Base-by-base conservation (phyloP, 2,113 vertebrate genomes). In the Diphyllodes magnificus region DNA sequence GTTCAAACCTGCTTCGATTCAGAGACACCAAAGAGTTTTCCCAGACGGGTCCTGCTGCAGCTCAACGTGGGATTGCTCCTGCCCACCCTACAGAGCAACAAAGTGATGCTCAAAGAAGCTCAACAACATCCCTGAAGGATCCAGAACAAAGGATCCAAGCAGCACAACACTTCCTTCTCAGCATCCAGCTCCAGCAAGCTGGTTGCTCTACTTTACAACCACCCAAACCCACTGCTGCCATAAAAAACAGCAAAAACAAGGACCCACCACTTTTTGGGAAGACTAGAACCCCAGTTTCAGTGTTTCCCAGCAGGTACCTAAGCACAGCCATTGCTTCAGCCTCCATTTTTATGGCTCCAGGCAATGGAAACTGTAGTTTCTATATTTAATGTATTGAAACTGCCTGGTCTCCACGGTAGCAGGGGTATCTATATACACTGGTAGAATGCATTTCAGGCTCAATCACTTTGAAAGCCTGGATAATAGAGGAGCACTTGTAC, bases 401-500 rank as follows among this genome's bases (percentile, higher is more conserved):
- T 94, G 87, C 90, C 87, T 93, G 86, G 89, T 98, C 95, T 97
- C 95, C 92, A 92, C 96, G 93, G 94, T 42, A 96, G 90, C 92
- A 63, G 78, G 82, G 87, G 95, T 95, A 95, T 94, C 91, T 93
- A n/a, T 57, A 92, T 39, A 70, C 80, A 75, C 79, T 47, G 37
- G 65, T 91, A 84, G 85, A 95, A 96, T 86, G 61, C 65, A 72
- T 96, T 97, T 97, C 96, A 95, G 85, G 92, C 95, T 95, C 92
- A 95, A 97, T 97, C 96, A 91, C 93, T 97, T 95, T 97, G 97
- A 97, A 97, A 97, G 91, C 70, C 79, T 75, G 72, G 88, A 88
- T 97, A 97, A 97, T 45, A 97, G 95, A 96, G 85, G 65, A 95
- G 65, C 86, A 65, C 91, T 97, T 97, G 95, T 93, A 95, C 92